phyloP scores from a whole-genome alignment of 2,113 vertebrate genomes.

The Prinia subflava region DNA sequence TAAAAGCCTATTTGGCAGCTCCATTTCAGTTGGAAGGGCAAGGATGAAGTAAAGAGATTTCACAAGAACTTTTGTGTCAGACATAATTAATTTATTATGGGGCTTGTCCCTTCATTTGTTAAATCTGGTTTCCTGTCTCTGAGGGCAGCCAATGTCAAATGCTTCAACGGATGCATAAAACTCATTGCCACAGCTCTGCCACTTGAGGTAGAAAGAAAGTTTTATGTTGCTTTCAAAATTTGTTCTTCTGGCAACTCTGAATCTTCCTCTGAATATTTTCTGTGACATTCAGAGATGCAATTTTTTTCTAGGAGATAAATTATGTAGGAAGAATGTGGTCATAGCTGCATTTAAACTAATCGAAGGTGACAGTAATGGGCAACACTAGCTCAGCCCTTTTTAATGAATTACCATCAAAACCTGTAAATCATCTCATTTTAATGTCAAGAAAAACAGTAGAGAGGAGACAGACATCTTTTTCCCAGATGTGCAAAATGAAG shows the following conservation, averaged over 20 bases:
- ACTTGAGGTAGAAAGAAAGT: neutral
- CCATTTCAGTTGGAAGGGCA: neutral
- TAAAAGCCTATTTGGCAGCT: neutral
- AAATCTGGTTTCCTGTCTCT: neutral
- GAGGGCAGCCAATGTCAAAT: neutral
- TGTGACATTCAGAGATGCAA: neutral
- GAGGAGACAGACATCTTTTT: neutral
- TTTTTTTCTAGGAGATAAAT: neutral
- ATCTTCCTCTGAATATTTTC: neutral
- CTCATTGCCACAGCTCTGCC: neutral
- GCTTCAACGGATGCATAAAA: neutral
- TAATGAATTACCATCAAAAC: constrained; percentile 10
- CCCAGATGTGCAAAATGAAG: neutral
- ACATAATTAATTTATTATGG: neutral
- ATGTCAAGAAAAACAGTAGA: neutral
- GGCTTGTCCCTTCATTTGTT: neutral
- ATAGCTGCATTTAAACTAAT: neutral
- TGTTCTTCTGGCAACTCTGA: neutral
- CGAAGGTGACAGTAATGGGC: constrained; percentile 23
- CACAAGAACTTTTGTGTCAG: neutral
- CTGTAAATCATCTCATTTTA: constrained; percentile 17
- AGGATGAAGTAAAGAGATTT: neutral
- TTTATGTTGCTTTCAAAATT: neutral
- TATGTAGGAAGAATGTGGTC: neutral
- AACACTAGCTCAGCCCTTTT: neutral